These are phyloP conservation scores for Cheilosia vulpina DNA, from an alignment of 2,888 invertebrate genomes.

Conservation along the genomic window DNA sequence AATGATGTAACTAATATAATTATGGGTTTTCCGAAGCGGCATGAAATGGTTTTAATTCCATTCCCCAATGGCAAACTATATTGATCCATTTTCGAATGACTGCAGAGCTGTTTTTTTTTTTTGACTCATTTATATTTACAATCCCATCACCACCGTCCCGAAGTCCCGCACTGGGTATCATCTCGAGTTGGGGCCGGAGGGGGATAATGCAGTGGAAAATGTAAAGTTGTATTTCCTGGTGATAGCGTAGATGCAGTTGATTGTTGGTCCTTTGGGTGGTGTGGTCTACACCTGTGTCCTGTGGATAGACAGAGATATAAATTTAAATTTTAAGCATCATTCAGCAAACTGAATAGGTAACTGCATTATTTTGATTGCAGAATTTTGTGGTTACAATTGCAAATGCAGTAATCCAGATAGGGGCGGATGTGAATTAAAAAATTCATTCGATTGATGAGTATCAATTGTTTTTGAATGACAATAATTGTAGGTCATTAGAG, in stretches of 20 bases:
- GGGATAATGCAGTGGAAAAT: constrained; percentile 21
- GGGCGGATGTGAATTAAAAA: neutral
- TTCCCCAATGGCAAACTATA: constrained; percentile 24
- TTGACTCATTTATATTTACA: constrained; percentile 4
- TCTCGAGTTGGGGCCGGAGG: neutral
- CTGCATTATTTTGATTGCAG: constrained; percentile 61
- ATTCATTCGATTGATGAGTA: neutral
- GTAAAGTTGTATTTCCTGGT: constrained; percentile 32
- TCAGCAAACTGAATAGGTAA: constrained; percentile 56
- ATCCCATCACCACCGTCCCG: neutral
- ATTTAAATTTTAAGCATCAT: constrained; percentile 29
- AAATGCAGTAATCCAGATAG: neutral
- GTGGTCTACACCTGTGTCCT: constrained; percentile 11
- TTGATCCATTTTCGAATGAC: constrained; percentile 59
- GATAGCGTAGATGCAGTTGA: constrained; percentile 55
- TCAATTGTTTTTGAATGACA: no score
- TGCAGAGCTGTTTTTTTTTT: constrained; percentile 31
- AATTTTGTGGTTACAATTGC: constrained; percentile 34
- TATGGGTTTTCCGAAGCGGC: constrained; percentile 45
- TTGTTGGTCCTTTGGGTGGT: constrained; percentile 51
- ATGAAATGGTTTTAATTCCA: constrained; percentile 26
- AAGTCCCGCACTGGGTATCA: constrained; percentile 32
- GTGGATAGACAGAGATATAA: neutral
- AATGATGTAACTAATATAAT: constrained; percentile 57
- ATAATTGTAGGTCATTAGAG: no score